phyloP scores from a whole-genome alignment of 2,888 invertebrate genomes.

The Artemia sinica region DNA sequence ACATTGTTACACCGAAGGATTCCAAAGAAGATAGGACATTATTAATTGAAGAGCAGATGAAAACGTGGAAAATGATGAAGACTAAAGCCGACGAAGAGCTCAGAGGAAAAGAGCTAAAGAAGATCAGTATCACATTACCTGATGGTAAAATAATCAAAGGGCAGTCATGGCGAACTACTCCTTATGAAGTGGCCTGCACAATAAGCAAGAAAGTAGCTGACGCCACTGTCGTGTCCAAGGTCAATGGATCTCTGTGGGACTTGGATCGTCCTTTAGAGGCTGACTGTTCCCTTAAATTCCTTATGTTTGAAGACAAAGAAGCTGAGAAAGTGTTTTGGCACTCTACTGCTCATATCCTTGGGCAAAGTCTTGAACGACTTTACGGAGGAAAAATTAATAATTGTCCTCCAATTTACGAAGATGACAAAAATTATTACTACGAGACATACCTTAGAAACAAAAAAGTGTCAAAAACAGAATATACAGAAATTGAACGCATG shows the following conservation, averaged over 20 bases:
- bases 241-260: slow-evolving; percentile 87
- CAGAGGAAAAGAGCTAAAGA: too few relatives aligned
- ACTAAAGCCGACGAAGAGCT: too few relatives aligned
- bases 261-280: slow-evolving; percentile 79
- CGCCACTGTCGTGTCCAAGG: slow-evolving; percentile 76
- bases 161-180: too few relatives aligned
- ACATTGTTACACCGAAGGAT: too few relatives aligned
- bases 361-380: slow-evolving; percentile 79
- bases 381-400: slow-evolving; percentile 94
- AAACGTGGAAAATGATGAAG: too few relatives aligned
- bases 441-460: too few relatives aligned
- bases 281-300: slow-evolving; percentile 60
- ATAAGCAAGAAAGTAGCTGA: slow-evolving; percentile 81
- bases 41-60: too few relatives aligned
- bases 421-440: too few relatives aligned
- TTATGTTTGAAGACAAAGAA: slow-evolving; percentile 87
- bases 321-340: slow-evolving; percentile 98
- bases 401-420: slow-evolving; percentile 97
- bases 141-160: too few relatives aligned
- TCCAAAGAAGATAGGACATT: too few relatives aligned
- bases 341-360: slow-evolving; percentile 90
- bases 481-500: slow-evolving; percentile 60
- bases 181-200: too few relatives aligned
- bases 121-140: too few relatives aligned
- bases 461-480: slow-evolving; percentile 74